Conservation (phyloP, 2,797 vertebrate species). For the Schizopygopsis malacanthus region DNA sequence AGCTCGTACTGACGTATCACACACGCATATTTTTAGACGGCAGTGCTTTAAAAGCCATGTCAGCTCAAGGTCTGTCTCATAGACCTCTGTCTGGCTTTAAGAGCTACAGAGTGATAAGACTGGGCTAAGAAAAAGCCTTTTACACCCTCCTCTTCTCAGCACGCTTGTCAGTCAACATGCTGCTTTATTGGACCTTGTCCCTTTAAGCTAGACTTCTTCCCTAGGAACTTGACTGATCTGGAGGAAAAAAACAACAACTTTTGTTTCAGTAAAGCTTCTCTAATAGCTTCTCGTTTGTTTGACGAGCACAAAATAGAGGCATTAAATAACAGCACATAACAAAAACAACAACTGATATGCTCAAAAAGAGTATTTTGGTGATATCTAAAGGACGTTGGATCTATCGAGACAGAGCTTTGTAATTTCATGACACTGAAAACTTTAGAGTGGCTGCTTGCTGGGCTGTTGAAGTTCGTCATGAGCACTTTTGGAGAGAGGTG, state of each 20-base stretch:
- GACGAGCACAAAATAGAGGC: conserved; percentile 28
- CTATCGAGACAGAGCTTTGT: conserved; percentile 19
- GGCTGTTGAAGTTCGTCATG: conserved; percentile 43
- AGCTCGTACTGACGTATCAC: not conserved
- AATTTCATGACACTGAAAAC: conserved; percentile 32
- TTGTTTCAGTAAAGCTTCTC: conserved; percentile 46
- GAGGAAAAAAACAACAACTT: conserved; percentile 4
- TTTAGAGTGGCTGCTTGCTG: conserved; percentile 37
- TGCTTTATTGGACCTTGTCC: conserved; percentile 30
- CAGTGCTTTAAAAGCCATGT: conserved; percentile 37
- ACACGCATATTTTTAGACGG: conserved; percentile 9
- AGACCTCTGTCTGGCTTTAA: conserved; percentile 39
- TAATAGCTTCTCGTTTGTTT: conserved; percentile 33
- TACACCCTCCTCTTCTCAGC: conserved; percentile 27
- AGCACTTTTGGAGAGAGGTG: conserved; percentile 39
- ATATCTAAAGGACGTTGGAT: conserved; percentile 6
- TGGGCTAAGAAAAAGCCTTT: conserved; percentile 33
- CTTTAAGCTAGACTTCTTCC: conserved; percentile 50
- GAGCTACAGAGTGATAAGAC: conserved; percentile 26
- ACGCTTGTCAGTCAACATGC: conserved; percentile 44
- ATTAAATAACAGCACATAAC: conserved; percentile 38
- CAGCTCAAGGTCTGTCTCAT: conserved; percentile 36
- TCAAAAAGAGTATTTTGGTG: conserved; percentile 25
- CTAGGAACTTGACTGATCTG: conserved; percentile 52
- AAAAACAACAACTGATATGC: conserved; percentile 34